Base-by-base conservation (phyloP, 1,140 invertebrate genomes). In the Arctopsyche grandis region DNA sequence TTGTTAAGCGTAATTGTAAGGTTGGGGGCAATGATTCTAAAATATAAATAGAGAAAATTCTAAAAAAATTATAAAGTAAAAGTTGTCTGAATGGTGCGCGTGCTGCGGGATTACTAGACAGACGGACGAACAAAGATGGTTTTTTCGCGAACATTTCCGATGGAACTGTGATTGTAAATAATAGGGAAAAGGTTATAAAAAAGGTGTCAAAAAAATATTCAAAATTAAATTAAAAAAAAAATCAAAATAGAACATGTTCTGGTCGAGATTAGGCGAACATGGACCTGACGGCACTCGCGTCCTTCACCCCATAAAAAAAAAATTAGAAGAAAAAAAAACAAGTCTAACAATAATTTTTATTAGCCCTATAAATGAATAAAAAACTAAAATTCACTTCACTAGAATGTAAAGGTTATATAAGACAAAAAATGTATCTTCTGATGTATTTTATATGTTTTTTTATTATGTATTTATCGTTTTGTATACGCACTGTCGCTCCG, bases 1-100 rank as follows among this genome's bases (percentile, higher is more conserved):
- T 74, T 69, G 38, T 75, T 79, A 79, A 80, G 78, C 46, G 77
- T 82, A 82, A 75, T 77, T 63, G 22, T 78, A 81, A 81, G 76
- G 74, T 79, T 79, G 79, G 69, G 81, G 81, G 81, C 81, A 82
- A 82, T 82, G 80, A 82, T 82, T 82, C 81, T 82, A 82, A 82
- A 82, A 70, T 82, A 82, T 80, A 80, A 66, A 82, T 82, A 82
- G 79, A 82, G 73, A 48, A 82, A 78, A 82, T 82, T 80, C 81
- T 82, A 82, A 82, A 81, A 78, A 82, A 73, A 75, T 77, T 22
- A 77, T 66, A 77, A 69, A 63, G 48, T 69, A 77, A 79, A 58
- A 60, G 58, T n/a, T 79, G 74, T 81, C 75, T 79, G 77, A 77
- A 75, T 75, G 69, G 77, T 77, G 73, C 60, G 71, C 75, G 77